phyloP scores from a whole-genome alignment of 2,888 invertebrate genomes.

The Trilocha varians region DNA sequence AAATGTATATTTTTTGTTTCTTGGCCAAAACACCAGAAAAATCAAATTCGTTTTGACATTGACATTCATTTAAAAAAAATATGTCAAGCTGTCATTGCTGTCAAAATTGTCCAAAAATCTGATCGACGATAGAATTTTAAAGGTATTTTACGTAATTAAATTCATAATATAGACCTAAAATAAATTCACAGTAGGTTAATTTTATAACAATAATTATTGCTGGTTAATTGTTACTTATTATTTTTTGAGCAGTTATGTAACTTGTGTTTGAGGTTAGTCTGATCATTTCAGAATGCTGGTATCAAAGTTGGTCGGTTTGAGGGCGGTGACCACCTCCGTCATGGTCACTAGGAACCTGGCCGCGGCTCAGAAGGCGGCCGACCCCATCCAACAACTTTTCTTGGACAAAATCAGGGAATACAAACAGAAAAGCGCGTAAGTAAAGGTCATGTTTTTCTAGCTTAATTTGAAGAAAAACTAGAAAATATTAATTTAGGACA shows the following conservation, averaged over 20 bases:
- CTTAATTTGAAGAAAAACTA: not conserved
- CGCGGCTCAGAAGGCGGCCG: slow-evolving; percentile 81
- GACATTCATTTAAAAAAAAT: not conserved
- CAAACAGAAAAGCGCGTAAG: slow-evolving; percentile 88
- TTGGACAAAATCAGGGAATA: slow-evolving; percentile 94
- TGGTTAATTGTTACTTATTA: not conserved
- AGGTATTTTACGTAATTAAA: not conserved
- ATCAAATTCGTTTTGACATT: no score
- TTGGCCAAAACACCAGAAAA: no score
- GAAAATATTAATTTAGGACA: no score
- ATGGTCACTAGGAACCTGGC: slow-evolving; percentile 81
- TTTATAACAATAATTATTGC: not conserved
- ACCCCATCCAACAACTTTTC: slow-evolving; percentile 96
- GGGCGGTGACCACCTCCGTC: slow-evolving; percentile 61
- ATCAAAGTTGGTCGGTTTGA: slow-evolving; percentile 65
- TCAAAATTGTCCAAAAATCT: slow-evolving; percentile 3
- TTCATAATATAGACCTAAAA: not conserved
- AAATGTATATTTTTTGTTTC: no score
- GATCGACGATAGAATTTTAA: slow-evolving; percentile 1
- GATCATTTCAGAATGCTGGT: slow-evolving; percentile 70
- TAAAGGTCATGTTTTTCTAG: slow-evolving; percentile 16
- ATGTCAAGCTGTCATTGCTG: slow-evolving; percentile 3
- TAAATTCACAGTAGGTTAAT: not conserved
- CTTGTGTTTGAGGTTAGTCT: slow-evolving; percentile 45
- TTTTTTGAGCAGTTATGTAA: slow-evolving; percentile 40